Percentiles rank a stretch among this genome's conserved stretches.
phyloP scores from a whole-genome alignment of 2,797 vertebrate species.

The Eulemur mongoz region DNA sequence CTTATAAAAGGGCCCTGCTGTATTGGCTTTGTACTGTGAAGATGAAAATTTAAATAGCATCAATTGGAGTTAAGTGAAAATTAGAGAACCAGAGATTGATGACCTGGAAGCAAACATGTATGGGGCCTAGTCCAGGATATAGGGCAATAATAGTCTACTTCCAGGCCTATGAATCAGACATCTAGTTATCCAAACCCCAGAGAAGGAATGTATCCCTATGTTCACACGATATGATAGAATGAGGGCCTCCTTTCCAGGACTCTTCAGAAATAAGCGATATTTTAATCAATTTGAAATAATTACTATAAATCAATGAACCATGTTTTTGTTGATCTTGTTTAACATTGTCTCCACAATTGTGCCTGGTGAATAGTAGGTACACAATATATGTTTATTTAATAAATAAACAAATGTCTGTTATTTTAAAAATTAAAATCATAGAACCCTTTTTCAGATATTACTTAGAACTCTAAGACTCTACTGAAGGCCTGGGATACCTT shows the following conservation, averaged over 20 bases:
- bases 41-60: background rate
- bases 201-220: background rate
- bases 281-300: conserved; percentile 15
- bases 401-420: background rate
- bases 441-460: background rate
- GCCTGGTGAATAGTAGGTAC: background rate
- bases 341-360: background rate
- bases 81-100: background rate
- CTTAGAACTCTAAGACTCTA: background rate
- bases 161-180: background rate
- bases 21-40: background rate
- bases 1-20: background rate
- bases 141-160: background rate
- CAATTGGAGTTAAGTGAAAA: background rate
- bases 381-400: background rate
- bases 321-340: background rate
- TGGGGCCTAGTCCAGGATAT: background rate
- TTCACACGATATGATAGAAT: background rate
- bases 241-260: background rate
- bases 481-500: background rate
- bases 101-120: background rate
- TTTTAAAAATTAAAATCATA: background rate
- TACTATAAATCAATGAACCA: background rate
- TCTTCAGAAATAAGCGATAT: background rate
- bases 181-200: background rate